These are phyloP conservation scores for Teleopsis dalmanni DNA, from an alignment of 1,140 invertebrate genomes.

Conservation along the genomic window DNA sequence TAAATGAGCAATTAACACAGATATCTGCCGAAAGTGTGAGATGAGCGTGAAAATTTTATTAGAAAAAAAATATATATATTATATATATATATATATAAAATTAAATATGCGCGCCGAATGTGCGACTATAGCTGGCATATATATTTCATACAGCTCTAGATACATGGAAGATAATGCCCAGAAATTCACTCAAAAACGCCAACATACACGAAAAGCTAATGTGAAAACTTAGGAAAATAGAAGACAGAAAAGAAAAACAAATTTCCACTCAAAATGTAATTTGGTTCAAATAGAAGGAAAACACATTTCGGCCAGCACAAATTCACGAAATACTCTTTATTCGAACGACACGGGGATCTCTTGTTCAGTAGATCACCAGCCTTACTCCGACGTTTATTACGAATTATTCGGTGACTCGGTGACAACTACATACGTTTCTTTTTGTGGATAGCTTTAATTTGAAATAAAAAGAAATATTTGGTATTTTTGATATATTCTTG, in stretches of 20 bases:
- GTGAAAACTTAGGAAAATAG: too few species aligned
- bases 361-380: slow-evolving; percentile 47
- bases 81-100: neutral
- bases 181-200: slow-evolving; percentile 1
- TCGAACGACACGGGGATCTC: slow-evolving; percentile 46
- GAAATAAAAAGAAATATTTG: neutral
- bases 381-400: slow-evolving; percentile 46
- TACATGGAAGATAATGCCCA: neutral
- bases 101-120: neutral
- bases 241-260: slow-evolving; percentile 2
- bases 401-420: slow-evolving; percentile 46
- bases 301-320: slow-evolving; percentile 10
- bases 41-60: slow-evolving; percentile 2
- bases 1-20: slow-evolving; percentile 4
- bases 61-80: slow-evolving; percentile 6
- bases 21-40: slow-evolving; percentile 3
- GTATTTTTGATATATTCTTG: neutral
- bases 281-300: slow-evolving; percentile 16
- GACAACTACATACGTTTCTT: slow-evolving; percentile 34
- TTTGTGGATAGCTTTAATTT: slow-evolving; percentile 10
- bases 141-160: neutral
- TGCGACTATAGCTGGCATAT: neutral
- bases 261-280: slow-evolving; percentile 7
- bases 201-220: neutral
- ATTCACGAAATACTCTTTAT: slow-evolving; percentile 44